These are phyloP conservation scores for Atta colombica DNA, from an alignment of 1,140 invertebrate genomes.

Conservation along the genomic window DNA sequence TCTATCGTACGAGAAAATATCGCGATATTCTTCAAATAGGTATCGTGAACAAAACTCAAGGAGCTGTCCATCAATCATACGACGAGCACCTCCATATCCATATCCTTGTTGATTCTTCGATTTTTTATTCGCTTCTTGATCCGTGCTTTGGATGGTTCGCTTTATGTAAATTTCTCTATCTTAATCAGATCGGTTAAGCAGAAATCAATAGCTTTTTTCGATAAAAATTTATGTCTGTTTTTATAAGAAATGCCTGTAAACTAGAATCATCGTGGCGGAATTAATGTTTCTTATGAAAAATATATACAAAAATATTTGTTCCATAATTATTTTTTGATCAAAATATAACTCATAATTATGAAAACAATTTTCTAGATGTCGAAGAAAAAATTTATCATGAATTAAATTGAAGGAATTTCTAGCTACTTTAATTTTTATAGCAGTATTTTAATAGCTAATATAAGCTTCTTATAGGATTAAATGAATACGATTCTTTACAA, in stretches of 20 bases:
- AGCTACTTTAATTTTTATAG: background rate
- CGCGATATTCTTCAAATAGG: constrained; percentile 15
- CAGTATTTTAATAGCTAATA: too few relatives aligned
- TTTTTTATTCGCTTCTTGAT: constrained; percentile 37
- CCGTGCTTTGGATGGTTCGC: background rate
- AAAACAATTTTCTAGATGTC: background rate
- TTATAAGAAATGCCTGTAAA: background rate
- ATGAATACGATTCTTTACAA: too few relatives aligned
- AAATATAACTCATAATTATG: background rate
- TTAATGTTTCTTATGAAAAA: background rate
- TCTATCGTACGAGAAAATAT: constrained; percentile 40
- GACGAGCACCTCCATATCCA: constrained; percentile 25
- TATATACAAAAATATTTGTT: background rate
- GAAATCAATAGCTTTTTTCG: background rate
- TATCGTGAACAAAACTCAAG: background rate
- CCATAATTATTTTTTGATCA: background rate
- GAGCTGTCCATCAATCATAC: constrained; percentile 36
- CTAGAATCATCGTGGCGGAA: background rate
- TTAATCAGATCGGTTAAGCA: constrained; percentile 1
- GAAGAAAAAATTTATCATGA: background rate
- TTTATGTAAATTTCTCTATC: background rate
- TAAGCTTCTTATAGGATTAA: too few relatives aligned
- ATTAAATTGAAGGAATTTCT: constrained; percentile 15
- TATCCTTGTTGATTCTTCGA: constrained; percentile 37
- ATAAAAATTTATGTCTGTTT: constrained; percentile 7